phyloP scores from a whole-genome alignment of 2,113 vertebrate genomes.

The Saguinus midas region DNA sequence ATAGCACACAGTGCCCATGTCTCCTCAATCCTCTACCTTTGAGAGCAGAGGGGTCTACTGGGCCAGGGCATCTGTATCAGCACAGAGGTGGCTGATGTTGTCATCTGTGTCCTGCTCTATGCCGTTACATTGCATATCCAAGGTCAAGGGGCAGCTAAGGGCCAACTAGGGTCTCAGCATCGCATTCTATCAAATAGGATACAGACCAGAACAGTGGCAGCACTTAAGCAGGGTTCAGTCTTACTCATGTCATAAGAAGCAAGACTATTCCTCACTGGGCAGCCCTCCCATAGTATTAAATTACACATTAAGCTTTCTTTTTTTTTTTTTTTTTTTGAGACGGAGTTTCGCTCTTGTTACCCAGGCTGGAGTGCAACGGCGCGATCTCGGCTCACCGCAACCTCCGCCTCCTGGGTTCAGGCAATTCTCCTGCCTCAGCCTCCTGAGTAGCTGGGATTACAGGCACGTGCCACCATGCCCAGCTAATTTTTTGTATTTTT shows the following conservation, averaged over 20 bases:
- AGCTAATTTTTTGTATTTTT: too few species aligned
- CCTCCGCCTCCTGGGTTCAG: too few species aligned
- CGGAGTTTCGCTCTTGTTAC: too few species aligned
- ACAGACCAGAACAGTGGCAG: not conserved
- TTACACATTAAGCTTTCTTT: not conserved
- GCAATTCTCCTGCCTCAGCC: too few species aligned
- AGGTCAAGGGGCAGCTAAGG: not conserved
- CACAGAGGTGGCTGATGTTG: not conserved
- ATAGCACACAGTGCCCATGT: not conserved
- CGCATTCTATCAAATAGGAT: not conserved
- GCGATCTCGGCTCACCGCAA: too few species aligned
- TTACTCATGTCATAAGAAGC: not conserved
- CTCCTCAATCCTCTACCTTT: not conserved
- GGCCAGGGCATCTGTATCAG: not conserved
- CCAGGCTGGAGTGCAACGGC: too few species aligned
- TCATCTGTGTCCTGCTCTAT: not conserved
- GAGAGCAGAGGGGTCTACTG: not conserved
- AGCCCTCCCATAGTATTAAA: not conserved
- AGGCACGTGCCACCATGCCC: too few species aligned
- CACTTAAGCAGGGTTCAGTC: not conserved
- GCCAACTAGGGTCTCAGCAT: not conserved
- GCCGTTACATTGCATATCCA: not conserved
- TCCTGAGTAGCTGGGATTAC: too few species aligned
- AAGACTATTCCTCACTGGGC: not conserved
- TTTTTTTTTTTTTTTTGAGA: too few species aligned